Conservation (phyloP, 2,797 vertebrate species). For the Notolepis coatsorum region DNA sequence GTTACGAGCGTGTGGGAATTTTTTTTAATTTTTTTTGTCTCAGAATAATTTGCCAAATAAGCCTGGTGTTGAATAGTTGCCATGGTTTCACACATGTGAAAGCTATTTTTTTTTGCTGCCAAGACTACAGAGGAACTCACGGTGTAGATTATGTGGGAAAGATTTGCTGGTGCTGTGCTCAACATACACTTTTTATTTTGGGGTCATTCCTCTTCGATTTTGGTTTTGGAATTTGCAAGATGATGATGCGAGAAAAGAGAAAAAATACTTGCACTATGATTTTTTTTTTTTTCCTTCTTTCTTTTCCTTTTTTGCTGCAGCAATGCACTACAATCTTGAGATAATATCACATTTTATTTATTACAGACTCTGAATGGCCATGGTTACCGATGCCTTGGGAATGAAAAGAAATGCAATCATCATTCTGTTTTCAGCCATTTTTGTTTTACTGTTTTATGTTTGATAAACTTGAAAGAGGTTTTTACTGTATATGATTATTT, state of each 20-base stretch:
- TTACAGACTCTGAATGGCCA: slow-evolving; percentile 91
- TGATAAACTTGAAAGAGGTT: slow-evolving; percentile 91
- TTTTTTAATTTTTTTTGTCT: slow-evolving; percentile 81
- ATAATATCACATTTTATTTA: slow-evolving; percentile 95
- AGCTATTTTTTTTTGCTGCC: slow-evolving; percentile 77
- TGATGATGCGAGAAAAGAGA: slow-evolving; percentile 81
- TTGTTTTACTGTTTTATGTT: slow-evolving; percentile 86
- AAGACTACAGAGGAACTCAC: slow-evolving; percentile 63
- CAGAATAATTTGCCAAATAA: slow-evolving; percentile 92
- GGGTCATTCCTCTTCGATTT: slow-evolving; percentile 74
- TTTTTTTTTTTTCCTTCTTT: slow-evolving; percentile 56
- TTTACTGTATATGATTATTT: slow-evolving; percentile 82
- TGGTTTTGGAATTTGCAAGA: slow-evolving; percentile 79
- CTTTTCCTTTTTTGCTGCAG: slow-evolving; percentile 87
- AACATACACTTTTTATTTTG: slow-evolving; percentile 73
- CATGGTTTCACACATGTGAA: slow-evolving; percentile 84
- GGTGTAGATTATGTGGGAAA: slow-evolving; percentile 69
- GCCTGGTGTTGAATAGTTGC: slow-evolving; percentile 71
- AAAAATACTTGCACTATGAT: slow-evolving; percentile 91
- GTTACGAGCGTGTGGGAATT: slow-evolving; percentile 59
- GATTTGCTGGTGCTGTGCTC: slow-evolving; percentile 74
- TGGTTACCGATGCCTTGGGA: slow-evolving; percentile 97
- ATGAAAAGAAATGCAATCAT: slow-evolving; percentile 87
- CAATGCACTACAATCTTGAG: slow-evolving; percentile 95
- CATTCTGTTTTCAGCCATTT: slow-evolving; percentile 84